Evolutionary conservation across 2,797 vertebrate species (phyloP).

Genomic region (Sternarchorhynchus goeldii): DNA sequence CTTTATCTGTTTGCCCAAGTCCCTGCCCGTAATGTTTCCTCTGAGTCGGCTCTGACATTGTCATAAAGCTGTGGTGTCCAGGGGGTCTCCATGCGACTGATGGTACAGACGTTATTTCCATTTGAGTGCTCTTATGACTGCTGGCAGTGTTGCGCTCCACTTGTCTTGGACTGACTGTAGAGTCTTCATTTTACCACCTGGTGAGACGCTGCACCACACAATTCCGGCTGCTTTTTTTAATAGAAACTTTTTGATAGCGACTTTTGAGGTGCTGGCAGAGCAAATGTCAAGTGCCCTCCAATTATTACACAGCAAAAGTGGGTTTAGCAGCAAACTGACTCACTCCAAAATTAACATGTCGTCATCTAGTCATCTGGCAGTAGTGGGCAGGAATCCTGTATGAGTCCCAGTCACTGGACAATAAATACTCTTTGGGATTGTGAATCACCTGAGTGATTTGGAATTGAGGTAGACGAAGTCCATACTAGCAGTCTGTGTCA

Average conservation of each 20-base stretch:
- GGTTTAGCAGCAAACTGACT: conserved; percentile 7
- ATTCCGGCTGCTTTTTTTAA: conserved; percentile 7
- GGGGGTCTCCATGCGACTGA: conserved; percentile 20
- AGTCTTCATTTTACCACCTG: conserved; percentile 34
- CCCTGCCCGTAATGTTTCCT: conserved; percentile 12
- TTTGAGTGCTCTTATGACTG: conserved; percentile 37
- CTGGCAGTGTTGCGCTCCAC: conserved; percentile 13
- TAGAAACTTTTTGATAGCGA: not conserved
- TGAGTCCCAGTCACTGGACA: conserved; percentile 27
- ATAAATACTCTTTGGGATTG: conserved; percentile 28
- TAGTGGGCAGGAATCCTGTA: not conserved
- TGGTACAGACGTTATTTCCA: conserved; percentile 42
- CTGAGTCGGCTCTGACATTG: conserved; percentile 32
- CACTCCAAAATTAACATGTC: conserved; percentile 12
- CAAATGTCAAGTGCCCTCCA: conserved; percentile 31
- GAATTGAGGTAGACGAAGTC: conserved; percentile 5
- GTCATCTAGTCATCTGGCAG: conserved; percentile 25
- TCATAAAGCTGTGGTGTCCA: conserved; percentile 32
- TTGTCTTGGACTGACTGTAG: conserved; percentile 33
- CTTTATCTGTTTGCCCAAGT: conserved; percentile 27
- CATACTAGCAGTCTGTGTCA: conserved; percentile 4
- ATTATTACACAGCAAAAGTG: not conserved
- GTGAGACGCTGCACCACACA: conserved; percentile 17
- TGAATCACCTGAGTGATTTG: conserved; percentile 18
- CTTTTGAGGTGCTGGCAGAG: conserved; percentile 10